Conservation (phyloP, 1,140 invertebrate genomes). For the Microplitis demolitor region DNA sequence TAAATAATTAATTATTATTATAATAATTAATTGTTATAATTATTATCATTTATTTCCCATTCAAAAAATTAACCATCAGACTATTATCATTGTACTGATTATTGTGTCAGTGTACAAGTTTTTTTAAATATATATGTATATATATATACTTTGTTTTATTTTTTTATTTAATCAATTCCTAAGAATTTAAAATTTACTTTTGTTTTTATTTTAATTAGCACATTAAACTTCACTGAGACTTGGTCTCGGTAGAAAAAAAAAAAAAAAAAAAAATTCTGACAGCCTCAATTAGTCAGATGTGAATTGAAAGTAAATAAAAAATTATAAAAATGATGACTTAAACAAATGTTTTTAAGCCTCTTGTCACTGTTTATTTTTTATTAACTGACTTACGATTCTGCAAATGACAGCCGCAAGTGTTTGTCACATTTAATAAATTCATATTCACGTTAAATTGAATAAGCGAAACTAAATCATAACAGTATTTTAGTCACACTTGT, state of each 20-base stretch:
- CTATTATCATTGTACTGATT: constrained; percentile 17
- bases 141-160: neutral
- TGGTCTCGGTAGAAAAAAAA: neutral
- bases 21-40: neutral
- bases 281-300: neutral
- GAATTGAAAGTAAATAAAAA: neutral
- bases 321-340: neutral
- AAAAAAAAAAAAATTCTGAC: neutral
- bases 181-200: neutral
- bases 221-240: neutral
- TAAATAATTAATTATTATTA: neutral
- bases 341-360: constrained; percentile 3
- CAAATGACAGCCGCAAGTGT: neutral
- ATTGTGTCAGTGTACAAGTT: neutral
- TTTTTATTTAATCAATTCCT: neutral
- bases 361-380: neutral
- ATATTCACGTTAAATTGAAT: too few species aligned
- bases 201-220: neutral
- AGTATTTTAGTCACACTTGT: too few species aligned
- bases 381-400: neutral
- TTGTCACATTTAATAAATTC: too few species aligned
- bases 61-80: neutral
- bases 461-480: too few species aligned
- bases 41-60: neutral
- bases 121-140: neutral